These are phyloP conservation scores for Otocyon megalotis DNA, from an alignment of 2,113 vertebrate genomes.

Conservation along the genomic window DNA sequence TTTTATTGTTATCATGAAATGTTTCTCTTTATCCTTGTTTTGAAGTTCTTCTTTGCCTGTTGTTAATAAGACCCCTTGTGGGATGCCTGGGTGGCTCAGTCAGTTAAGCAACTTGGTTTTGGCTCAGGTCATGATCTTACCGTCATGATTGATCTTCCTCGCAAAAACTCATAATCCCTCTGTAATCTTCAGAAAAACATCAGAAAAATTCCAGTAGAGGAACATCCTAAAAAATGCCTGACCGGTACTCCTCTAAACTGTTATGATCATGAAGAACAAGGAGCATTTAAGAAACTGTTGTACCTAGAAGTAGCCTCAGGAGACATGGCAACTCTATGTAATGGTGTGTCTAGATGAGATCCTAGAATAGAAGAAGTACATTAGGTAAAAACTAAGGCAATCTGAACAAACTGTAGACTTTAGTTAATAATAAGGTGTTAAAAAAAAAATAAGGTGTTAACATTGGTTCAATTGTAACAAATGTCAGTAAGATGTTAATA, in stretches of 20 bases:
- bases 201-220: neutral
- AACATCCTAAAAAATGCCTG: neutral
- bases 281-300: neutral
- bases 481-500: neutral
- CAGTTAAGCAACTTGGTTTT: neutral
- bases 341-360: neutral
- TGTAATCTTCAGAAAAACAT: neutral
- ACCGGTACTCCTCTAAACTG: neutral
- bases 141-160: neutral
- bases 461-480: neutral
- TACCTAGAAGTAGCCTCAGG: neutral
- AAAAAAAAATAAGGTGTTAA: neutral
- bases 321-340: neutral
- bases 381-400: neutral
- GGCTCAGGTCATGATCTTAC: neutral
- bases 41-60: neutral
- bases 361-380: neutral
- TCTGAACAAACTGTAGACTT: neutral
- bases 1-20: neutral
- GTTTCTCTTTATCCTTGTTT: neutral
- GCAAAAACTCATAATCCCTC: neutral
- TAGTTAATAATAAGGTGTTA: neutral
- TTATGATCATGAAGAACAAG: neutral
- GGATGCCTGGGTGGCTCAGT: neutral
- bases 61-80: neutral